Evolutionary conservation across 64 coral and sea anemone species (phyloP).

Genomic region (Stichodactyla helianthus): DNA sequence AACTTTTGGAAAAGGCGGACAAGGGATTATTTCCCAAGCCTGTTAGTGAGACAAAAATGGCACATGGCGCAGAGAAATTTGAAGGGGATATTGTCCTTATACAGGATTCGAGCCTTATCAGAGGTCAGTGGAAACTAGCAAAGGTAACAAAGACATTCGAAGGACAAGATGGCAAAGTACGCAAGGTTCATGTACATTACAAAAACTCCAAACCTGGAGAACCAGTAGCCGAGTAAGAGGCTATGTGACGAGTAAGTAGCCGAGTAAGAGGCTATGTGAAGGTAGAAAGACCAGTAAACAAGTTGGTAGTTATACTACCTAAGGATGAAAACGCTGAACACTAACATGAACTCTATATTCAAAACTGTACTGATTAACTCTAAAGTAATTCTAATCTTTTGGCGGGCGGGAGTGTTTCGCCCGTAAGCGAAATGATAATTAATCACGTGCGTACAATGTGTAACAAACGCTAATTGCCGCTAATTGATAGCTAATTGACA

Average conservation of each 20-base stretch:
- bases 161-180: constrained; percentile 24
- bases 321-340: background rate
- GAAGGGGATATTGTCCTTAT: constrained; percentile 36
- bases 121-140: constrained; percentile 29
- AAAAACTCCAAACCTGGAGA: constrained; percentile 33
- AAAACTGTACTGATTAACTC: too few relatives aligned
- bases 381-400: too few relatives aligned
- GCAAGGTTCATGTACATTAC: constrained; percentile 18
- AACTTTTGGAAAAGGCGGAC: constrained; percentile 40
- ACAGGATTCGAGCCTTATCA: constrained; percentile 21
- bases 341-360: background rate
- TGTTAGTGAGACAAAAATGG: constrained; percentile 28
- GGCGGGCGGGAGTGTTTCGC: too few relatives aligned
- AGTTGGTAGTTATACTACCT: background rate
- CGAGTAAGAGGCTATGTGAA: background rate
- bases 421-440: too few relatives aligned
- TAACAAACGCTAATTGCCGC: too few relatives aligned
- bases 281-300: constrained; percentile 8
- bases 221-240: constrained; percentile 2
- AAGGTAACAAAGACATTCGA: background rate
- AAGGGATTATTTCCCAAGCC: constrained; percentile 37
- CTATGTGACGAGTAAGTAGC: too few relatives aligned
- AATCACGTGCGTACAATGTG: too few relatives aligned
- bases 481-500: too few relatives aligned
- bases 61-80: constrained; percentile 27